phyloP scores from a whole-genome alignment of 2,113 vertebrate species.

The Condylura cristata region DNA sequence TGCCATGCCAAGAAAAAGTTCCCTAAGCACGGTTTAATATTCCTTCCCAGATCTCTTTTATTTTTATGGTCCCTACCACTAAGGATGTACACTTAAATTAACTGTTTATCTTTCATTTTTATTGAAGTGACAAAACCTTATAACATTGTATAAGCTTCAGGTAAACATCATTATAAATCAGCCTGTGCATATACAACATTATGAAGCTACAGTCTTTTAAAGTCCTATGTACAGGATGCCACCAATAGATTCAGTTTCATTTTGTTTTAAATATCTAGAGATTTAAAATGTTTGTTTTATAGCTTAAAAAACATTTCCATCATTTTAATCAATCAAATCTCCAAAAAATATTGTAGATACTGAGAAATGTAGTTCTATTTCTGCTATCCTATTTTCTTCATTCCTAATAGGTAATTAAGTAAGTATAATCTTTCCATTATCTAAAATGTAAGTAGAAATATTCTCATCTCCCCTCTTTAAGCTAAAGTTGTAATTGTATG shows the following conservation, averaged over 20 bases:
- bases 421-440: background rate
- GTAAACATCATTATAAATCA: too few relatives aligned
- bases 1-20: background rate
- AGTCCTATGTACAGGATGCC: background rate
- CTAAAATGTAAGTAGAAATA: background rate
- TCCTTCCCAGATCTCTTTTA: background rate
- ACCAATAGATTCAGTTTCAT: background rate
- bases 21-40: background rate
- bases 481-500: background rate
- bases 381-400: background rate
- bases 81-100: background rate
- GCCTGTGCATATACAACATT: too few relatives aligned
- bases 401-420: background rate
- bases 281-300: background rate
- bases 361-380: background rate
- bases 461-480: background rate
- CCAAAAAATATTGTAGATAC: background rate
- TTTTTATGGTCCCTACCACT: background rate
- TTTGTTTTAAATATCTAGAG: background rate
- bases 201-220: background rate
- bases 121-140: too few relatives aligned
- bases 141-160: too few relatives aligned
- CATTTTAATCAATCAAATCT: constrained; percentile 10
- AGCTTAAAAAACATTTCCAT: background rate
- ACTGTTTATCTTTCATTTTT: background rate